A percentile compares a stretch with the other conserved stretches of the same genome.
Conservation (phyloP, 2,888 invertebrate species). For the Lasioglossum vierecki region DNA sequence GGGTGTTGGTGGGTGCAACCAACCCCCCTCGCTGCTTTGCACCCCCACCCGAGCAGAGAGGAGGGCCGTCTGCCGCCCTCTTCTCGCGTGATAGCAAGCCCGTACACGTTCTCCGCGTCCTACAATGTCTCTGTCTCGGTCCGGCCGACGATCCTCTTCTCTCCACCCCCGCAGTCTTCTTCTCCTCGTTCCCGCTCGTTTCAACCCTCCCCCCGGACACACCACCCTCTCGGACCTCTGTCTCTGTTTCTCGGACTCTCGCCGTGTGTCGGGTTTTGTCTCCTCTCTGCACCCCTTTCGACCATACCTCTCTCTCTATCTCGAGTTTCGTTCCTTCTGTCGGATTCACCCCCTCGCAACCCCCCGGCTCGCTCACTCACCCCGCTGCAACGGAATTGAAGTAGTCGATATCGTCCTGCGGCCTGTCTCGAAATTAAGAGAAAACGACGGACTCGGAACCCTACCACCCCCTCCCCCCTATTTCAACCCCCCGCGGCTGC, state of each 20-base stretch:
- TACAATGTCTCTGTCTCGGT: conserved; percentile 54
- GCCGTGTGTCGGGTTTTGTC: conserved; percentile 31
- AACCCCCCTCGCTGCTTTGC: conserved; percentile 29
- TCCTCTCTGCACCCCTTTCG: not conserved
- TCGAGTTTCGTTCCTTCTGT: not conserved
- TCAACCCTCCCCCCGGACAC: not conserved
- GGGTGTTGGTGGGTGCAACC: conserved; percentile 57
- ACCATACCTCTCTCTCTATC: not conserved
- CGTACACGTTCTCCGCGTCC: conserved; percentile 60
- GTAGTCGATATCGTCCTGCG: conserved; percentile 82
- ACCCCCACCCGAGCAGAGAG: not conserved
- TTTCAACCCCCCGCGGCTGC: not conserved
- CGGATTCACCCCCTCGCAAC: not conserved
- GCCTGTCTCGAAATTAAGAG: conserved; percentile 81
- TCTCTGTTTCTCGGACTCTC: conserved; percentile 38
- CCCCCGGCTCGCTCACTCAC: not conserved
- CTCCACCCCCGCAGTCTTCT: conserved; percentile 19
- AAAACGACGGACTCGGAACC: conserved; percentile 67
- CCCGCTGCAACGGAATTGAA: conserved; percentile 75
- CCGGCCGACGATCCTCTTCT: conserved; percentile 21
- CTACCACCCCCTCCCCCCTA: conserved; percentile 34
- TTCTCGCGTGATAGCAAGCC: conserved; percentile 52
- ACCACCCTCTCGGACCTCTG: conserved; percentile 21
- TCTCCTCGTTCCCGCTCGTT: conserved; percentile 21
- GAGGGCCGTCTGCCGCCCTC: conserved; percentile 41